These are phyloP conservation scores for Sphaeridia pumilis DNA, from an alignment of 2,888 invertebrate species.

Conservation along the genomic window DNA sequence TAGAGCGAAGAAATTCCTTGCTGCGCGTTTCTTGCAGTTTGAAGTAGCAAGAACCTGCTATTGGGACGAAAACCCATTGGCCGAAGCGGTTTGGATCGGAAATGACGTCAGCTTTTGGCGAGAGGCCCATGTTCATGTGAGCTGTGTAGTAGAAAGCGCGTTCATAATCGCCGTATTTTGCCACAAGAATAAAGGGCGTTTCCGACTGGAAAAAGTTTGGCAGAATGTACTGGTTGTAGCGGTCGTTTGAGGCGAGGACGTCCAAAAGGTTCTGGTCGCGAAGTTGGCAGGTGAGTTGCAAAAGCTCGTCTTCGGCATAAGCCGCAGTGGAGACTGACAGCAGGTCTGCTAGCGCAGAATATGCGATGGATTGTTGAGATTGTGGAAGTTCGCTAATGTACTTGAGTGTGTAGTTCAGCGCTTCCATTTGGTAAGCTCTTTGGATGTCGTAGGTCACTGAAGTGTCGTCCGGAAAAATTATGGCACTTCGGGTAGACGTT, in stretches of 20 bases:
- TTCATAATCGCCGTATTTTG: neutral
- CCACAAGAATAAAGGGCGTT: neutral
- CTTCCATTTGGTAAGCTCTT: too few species aligned
- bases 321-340: too few species aligned
- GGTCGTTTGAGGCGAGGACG: neutral
- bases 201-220: neutral
- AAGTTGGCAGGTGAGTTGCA: neutral
- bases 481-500: too few species aligned
- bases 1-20: neutral
- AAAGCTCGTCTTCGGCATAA: neutral
- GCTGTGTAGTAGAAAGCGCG: neutral
- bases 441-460: too few species aligned
- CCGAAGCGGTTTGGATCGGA: neutral
- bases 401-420: too few species aligned
- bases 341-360: too few species aligned
- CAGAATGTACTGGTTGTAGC: neutral
- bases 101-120: too few species aligned
- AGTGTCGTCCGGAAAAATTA: too few species aligned
- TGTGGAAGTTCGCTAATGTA: too few species aligned
- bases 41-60: conserved; percentile 12
- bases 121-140: neutral
- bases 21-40: neutral
- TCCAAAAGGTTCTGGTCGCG: neutral
- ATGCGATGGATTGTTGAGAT: too few species aligned
- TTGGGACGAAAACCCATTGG: conserved; percentile 7